These are phyloP conservation scores for Esperia sulphurella DNA, from an alignment of 2,888 invertebrate species.

Conservation along the genomic window DNA sequence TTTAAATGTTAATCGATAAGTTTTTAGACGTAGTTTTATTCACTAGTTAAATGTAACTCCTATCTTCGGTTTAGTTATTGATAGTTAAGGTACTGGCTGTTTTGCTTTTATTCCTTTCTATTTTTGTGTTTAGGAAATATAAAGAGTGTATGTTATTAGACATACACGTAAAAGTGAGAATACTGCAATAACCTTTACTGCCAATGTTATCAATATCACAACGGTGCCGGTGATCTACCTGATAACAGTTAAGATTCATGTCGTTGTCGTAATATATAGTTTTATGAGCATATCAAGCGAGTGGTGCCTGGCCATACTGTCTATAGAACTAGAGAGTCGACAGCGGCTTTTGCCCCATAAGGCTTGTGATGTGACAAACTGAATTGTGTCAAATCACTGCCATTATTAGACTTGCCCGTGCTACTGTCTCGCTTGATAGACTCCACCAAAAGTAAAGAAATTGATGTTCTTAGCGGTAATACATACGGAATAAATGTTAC, in stretches of 20 bases:
- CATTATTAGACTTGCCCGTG: no score
- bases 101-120: not conserved
- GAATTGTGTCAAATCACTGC: no score
- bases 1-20: constrained; percentile 2
- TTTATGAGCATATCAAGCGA: not conserved
- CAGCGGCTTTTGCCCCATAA: no score
- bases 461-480: no score
- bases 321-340: no score
- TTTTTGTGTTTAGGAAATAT: not conserved
- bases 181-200: constrained; percentile 5
- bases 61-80: not conserved
- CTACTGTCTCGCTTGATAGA: no score
- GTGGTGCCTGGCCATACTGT: no score
- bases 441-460: no score
- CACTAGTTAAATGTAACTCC: not conserved
- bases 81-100: no score
- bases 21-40: not conserved
- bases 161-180: not conserved
- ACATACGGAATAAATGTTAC: no score
- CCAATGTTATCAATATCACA: not conserved
- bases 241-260: not conserved
- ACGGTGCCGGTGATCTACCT: not conserved
- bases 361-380: no score
- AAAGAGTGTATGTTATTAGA: not conserved
- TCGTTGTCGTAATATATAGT: not conserved